Base-by-base conservation (phyloP, 1,140 invertebrate species). In the Drosophila pallidifrons region DNA sequence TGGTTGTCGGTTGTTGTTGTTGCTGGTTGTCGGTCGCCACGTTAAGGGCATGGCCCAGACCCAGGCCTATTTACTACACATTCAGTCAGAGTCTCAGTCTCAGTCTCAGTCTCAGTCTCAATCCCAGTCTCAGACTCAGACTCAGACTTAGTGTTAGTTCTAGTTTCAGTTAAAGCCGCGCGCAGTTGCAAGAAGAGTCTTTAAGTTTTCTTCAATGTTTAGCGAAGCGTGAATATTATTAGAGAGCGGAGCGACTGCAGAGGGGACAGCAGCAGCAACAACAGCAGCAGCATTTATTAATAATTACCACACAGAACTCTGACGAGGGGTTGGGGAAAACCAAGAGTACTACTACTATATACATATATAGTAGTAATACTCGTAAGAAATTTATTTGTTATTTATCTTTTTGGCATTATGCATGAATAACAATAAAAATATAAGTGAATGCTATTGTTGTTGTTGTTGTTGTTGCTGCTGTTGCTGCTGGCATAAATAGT, bases 321-420 rank as follows among this genome's bases (percentile, higher is more conserved):
- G 20, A 25, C 20, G 49, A 51, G 47, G 59, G 46, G 25, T 10
- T 7, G 57, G 32, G 32, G 10, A 35, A 28, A 64, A 64, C 49
- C 20, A 38, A 30, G 60, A 52, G 38, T n/a, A 25, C 5, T 54
- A 38, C 35, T 49, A 45, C 28, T 38, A 47, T 49, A 74, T 38
- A 47, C 46, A 74, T 54, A 45, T 52, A 52, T 51, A 25, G 41
- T 59, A 30, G 15, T 61, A 38, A 57, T 74, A 75, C 71, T 69
- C 49, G 80, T 85, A 68, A 58, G 80, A 88, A 87, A 87, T 87
- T 82, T 87, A 87, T 87, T 87, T 87, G 83, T 87, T 87, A 87
- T 87, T 87, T 87, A 87, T 87, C 77, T 87, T 88, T 87, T 87
- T 87, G 83, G 77, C 85, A 87, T 87, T 87, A 87, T 87, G 83